Conservation (phyloP, 2,113 vertebrate species). For the Balaenoptera acutorostrata region DNA sequence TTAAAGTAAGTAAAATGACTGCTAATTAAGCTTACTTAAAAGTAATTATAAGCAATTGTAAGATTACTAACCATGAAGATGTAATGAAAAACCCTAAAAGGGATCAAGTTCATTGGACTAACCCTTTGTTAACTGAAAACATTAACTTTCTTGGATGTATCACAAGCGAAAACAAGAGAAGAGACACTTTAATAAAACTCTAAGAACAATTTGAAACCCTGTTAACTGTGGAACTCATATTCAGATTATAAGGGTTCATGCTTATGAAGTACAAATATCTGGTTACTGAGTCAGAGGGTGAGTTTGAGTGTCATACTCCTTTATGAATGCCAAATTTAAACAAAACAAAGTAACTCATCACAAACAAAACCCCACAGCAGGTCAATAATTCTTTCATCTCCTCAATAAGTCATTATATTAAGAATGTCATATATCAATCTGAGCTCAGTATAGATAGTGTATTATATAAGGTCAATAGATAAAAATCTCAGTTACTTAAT, state of each 20-base stretch:
- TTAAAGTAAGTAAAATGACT: background rate
- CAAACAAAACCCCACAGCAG: background rate
- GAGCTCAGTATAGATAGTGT: background rate
- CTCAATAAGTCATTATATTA: background rate
- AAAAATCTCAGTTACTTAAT: background rate
- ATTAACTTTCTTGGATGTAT: background rate
- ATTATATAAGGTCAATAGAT: background rate
- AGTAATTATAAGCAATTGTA: background rate
- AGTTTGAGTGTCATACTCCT: background rate
- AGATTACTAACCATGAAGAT: background rate
- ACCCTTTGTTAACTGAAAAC: background rate
- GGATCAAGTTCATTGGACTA: background rate
- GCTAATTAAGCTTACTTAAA: background rate
- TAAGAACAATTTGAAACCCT: background rate
- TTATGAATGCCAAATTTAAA: background rate
- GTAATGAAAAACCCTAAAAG: background rate
- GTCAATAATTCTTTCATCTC: background rate
- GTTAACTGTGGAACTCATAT: background rate
- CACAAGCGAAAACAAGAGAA: background rate
- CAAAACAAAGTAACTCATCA: background rate
- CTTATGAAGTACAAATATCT: background rate
- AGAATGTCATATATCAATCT: background rate
- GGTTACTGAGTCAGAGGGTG: background rate
- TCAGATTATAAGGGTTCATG: background rate
- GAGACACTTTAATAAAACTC: background rate